Evolutionary conservation across 2,888 invertebrate species (phyloP), one percentile per base, ranked within the genome.

Genomic region (Chymomyza procnemis): DNA sequence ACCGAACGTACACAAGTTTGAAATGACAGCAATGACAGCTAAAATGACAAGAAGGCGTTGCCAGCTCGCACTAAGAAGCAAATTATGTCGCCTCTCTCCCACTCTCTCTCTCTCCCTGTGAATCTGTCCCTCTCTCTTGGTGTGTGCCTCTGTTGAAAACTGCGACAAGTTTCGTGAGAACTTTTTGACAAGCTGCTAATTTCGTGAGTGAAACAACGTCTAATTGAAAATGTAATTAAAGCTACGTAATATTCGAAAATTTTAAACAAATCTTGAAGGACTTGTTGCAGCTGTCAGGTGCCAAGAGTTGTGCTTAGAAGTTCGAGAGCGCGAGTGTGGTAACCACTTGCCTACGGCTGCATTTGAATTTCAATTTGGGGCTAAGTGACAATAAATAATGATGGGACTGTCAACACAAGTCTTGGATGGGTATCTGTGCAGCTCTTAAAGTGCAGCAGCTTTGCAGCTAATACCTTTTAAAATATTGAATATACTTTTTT

Each of bases 351-450:
- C 9, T 6, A 6, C 5, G 8, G 34, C 34, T 9, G 34, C 34
- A 41, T 77, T 74, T 63, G 46, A 64, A 66, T 76, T 67, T 57
- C 57, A 41, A 64, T 71, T 46, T 64, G 61, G 61, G 65, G 66
- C 74, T 58, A 68, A 68, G 67, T 77, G 77, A 74, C 74, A 77
- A 77, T 77, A 77, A 74, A 76, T 74, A 77, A 74, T 76, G 73
- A 66, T 68, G 67, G 52, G 59, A 62, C 67, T 76, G 75, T 68
- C 77, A 71, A 58, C 67, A 64, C 61, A 21, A 16, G 5, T 0
- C 34, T 41, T 12, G 34, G 12, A 3, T 12, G 34, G 12, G 12
- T 3, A 12, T 41, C 34, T 5, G 1, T 41, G 34, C 12, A 41
- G 34, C 34, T 41, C 12, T 9, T 41, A 3, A 9, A 41, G 34